These are phyloP conservation scores for Camelus dromedarius DNA, from an alignment of 2,113 vertebrate genomes.

Conservation along the genomic window DNA sequence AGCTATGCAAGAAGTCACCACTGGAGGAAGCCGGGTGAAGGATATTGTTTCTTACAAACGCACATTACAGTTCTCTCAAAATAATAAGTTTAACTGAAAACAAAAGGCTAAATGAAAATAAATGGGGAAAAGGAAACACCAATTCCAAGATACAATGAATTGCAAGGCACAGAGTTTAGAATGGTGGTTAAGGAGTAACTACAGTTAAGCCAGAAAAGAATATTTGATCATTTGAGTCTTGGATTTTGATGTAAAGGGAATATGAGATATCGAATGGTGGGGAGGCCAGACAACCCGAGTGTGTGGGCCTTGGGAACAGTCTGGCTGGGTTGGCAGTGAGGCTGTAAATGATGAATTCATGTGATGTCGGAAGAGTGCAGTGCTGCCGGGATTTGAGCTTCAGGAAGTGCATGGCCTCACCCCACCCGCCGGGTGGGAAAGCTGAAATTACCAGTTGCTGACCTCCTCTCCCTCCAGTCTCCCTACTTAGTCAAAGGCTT, in stretches of 20 bases:
- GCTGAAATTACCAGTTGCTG: background rate
- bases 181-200: background rate
- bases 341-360: background rate
- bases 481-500: background rate
- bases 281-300: background rate
- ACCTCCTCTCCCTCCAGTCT: background rate
- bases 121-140: background rate
- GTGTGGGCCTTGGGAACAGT: background rate
- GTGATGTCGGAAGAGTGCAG: background rate
- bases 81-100: background rate
- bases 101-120: background rate
- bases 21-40: background rate
- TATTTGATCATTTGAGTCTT: background rate
- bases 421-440: background rate
- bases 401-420: background rate
- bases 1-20: background rate
- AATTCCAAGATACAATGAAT: background rate
- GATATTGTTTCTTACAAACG: background rate
- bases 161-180: background rate
- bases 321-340: background rate
- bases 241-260: background rate
- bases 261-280: background rate
- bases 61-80: background rate
- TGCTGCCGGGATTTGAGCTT: background rate
- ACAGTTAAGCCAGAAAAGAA: background rate